phyloP scores from a whole-genome alignment of 2,888 invertebrate species.

The Cataglyphis cursor region DNA sequence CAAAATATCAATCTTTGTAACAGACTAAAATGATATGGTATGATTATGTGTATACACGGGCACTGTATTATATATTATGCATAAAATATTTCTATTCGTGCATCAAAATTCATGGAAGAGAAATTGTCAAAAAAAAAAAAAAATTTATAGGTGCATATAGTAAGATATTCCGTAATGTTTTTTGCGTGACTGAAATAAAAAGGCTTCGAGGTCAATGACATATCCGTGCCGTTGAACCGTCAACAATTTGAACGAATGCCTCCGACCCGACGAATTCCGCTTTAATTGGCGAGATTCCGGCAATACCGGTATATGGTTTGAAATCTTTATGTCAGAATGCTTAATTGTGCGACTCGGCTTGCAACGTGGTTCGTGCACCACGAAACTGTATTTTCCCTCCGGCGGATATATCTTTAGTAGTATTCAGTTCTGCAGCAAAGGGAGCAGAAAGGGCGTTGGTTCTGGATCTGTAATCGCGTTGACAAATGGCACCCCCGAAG shows the following conservation, averaged over 20 bases:
- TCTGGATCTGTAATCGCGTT: constrained; percentile 58
- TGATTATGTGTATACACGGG: not conserved
- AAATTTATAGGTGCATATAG: not conserved
- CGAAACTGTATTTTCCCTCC: constrained; percentile 56
- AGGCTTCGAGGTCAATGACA: constrained; percentile 44
- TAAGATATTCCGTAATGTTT: constrained; percentile 34
- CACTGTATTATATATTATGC: not conserved
- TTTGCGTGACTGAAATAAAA: constrained; percentile 32
- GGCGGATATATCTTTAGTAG: constrained; percentile 57
- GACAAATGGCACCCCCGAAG: constrained; percentile 55
- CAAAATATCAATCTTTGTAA: not conserved
- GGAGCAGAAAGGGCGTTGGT: constrained; percentile 57
- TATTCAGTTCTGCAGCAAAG: constrained; percentile 55
- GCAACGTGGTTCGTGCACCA: constrained; percentile 27
- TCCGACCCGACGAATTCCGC: constrained; percentile 65
- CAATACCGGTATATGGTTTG: constrained; percentile 58
- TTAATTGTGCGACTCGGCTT: constrained; percentile 57
- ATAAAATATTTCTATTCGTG: not conserved
- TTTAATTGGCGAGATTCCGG: constrained; percentile 76
- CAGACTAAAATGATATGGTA: not conserved
- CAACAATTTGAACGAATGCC: constrained; percentile 35
- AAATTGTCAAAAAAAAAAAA: constrained; percentile 1
- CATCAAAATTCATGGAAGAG: not conserved
- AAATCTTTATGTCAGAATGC: constrained; percentile 67
- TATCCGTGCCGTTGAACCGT: constrained; percentile 48